phyloP scores from a whole-genome alignment of 2,888 invertebrate genomes.

The Saturnia pavonia region DNA sequence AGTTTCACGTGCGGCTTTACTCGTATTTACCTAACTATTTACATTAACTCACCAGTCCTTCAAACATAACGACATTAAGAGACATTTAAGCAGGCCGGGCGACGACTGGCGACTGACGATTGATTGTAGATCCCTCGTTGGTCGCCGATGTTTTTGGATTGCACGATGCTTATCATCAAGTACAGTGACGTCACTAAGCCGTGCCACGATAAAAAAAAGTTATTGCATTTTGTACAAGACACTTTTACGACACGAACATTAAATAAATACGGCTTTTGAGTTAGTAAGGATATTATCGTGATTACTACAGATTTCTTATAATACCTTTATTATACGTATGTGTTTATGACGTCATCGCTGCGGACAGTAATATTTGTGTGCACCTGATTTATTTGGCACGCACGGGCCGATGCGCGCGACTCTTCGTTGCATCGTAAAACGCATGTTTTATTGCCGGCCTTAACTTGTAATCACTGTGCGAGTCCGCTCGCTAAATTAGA shows the following conservation, averaged over 20 bases:
- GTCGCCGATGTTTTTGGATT: no score
- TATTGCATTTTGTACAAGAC: no score
- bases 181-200: no score
- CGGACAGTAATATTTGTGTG: slow-evolving; percentile 65
- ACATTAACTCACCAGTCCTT: no score
- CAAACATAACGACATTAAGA: no score
- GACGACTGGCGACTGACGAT: no score
- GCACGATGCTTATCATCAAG: no score
- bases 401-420: slow-evolving; percentile 39
- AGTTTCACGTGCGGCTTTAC: slow-evolving; percentile 7
- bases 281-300: neutral
- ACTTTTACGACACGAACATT: no score
- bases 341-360: slow-evolving; percentile 15
- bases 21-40: slow-evolving; percentile 5
- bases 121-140: no score
- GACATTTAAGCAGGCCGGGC: no score
- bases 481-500: slow-evolving; percentile 17
- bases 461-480: slow-evolving; percentile 19
- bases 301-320: neutral
- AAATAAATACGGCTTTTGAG: neutral
- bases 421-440: slow-evolving; percentile 55
- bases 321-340: neutral
- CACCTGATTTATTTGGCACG: slow-evolving; percentile 66
- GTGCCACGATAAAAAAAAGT: no score
- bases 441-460: slow-evolving; percentile 50